Evolutionary conservation across 2,797 vertebrate genomes (phyloP).

Genomic region (Pempheris klunzingeri): DNA sequence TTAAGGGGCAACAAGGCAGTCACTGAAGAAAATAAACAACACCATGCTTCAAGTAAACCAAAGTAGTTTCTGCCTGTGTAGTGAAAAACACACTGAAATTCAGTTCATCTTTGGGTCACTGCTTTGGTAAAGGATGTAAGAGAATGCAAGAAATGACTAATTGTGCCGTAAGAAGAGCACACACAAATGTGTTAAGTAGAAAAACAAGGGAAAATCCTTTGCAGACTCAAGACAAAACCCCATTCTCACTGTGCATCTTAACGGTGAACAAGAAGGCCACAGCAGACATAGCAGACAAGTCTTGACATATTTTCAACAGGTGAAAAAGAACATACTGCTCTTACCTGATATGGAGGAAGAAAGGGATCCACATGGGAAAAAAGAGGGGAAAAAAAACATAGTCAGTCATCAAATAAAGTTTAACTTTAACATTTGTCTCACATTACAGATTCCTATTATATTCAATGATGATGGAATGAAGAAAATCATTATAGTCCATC

Average conservation of each 20-base stretch:
- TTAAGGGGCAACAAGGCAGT: neutral
- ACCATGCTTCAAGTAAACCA: neutral
- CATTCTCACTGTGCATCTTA: neutral
- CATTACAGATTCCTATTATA: neutral
- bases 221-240: neutral
- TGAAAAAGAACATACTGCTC: conserved; percentile 4
- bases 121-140: neutral
- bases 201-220: neutral
- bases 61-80: neutral
- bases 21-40: conserved; percentile 7
- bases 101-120: neutral
- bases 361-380: conserved; percentile 63
- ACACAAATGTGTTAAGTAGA: neutral
- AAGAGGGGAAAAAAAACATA: conserved; percentile 11
- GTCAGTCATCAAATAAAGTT: conserved; percentile 30
- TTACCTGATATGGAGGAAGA: conserved; percentile 64
- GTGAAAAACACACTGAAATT: conserved; percentile 12
- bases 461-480: neutral
- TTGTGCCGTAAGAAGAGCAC: neutral
- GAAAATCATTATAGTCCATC: neutral
- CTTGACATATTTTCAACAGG: neutral
- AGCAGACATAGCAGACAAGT: neutral
- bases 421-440: conserved; percentile 15
- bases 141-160: neutral
- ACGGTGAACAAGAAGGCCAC: conserved; percentile 2